Base-by-base conservation (phyloP, 2,113 vertebrate species). In the Phycodurus eques region DNA sequence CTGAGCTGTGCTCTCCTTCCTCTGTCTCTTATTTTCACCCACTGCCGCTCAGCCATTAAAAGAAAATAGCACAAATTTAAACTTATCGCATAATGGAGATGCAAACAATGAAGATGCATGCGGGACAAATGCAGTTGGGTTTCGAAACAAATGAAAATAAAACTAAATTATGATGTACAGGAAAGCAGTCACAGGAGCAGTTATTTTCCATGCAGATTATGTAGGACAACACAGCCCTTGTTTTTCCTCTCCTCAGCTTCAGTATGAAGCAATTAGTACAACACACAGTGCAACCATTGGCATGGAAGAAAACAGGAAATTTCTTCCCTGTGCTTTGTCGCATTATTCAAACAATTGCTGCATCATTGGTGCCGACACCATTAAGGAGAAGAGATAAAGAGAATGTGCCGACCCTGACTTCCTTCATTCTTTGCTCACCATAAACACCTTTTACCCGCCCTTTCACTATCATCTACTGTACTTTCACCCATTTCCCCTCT, bases 1-100 rank as follows among this genome's bases (percentile, higher is more conserved):
- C 90, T 90, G 93, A 93, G 92, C 92, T 90, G 88, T 74, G 66
- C 74, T 65, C 69, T 67, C 76, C 66, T 67, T 74, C 73, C 72
- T 73, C 72, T 69, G 17, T 72, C 80, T 83, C 63, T 15, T 17
- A 71, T 71, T 69, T 79, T 82, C 33, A 14, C 62, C 80, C 43
- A 15, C 53, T 42, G 71, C 73, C 71, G 77, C 78, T 80, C 75
- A 75, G 70, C 66, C 67, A 44, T 78, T 74, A 69, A 81, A 70
- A 72, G 35, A 35, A 68, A 62, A 72, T 27, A 27, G 59, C 33
- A 70, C 56, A 66, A 68, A 68, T 66, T 10, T 66, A 66, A 44
- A 66, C 64, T 31, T 35, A 74, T 78, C 22, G n/a, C 73, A 75
- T 57, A 19, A 70, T 53, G 19, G 68, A 76, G 51, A 80, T 12